These are phyloP conservation scores for Drosophila atripex DNA, from an alignment of 2,888 invertebrate genomes.

Conservation along the genomic window DNA sequence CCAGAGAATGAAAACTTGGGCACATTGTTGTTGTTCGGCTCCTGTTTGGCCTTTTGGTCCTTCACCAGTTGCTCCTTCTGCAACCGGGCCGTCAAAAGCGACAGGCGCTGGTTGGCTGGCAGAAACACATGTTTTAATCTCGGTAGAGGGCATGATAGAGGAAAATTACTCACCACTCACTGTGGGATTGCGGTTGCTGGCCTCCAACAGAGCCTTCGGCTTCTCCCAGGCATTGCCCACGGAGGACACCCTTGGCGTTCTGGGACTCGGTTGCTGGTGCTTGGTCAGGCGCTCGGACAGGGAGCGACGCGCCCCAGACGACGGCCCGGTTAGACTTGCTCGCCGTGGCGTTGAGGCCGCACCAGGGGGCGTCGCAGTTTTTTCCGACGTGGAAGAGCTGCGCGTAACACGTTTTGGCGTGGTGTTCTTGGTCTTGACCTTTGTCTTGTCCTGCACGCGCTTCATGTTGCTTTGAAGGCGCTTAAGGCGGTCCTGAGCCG, in stretches of 20 bases:
- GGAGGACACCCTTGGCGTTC: neutral
- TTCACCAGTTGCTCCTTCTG: slow-evolving; percentile 6
- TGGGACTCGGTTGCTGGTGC: neutral
- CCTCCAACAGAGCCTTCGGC: slow-evolving; percentile 51
- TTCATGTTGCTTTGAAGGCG: slow-evolving; percentile 67
- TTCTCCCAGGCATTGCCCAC: slow-evolving; percentile 49
- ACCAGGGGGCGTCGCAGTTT: neutral
- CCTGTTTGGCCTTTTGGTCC: slow-evolving; percentile 4
- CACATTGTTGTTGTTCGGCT: slow-evolving; percentile 24
- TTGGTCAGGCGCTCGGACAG: neutral
- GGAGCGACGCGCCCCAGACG: neutral
- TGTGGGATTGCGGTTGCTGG: slow-evolving; percentile 37
- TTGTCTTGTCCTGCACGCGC: slow-evolving; percentile 20
- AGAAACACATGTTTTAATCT: neutral
- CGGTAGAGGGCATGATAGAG: neutral
- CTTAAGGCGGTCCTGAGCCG: slow-evolving; percentile 79
- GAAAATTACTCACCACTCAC: slow-evolving; percentile 43
- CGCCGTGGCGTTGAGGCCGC: neutral
- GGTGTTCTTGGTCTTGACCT: neutral
- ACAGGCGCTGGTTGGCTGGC: slow-evolving; percentile 55
- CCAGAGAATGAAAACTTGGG: too few species aligned
- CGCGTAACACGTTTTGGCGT: neutral
- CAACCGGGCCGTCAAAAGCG: slow-evolving; percentile 21
- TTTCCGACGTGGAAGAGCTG: slow-evolving; percentile 8
- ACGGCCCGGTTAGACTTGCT: neutral